Percentiles rank a stretch among this genome's conserved stretches.
Conservation (phyloP, 1,140 invertebrate species). For the Reticulitermes speratus region DNA sequence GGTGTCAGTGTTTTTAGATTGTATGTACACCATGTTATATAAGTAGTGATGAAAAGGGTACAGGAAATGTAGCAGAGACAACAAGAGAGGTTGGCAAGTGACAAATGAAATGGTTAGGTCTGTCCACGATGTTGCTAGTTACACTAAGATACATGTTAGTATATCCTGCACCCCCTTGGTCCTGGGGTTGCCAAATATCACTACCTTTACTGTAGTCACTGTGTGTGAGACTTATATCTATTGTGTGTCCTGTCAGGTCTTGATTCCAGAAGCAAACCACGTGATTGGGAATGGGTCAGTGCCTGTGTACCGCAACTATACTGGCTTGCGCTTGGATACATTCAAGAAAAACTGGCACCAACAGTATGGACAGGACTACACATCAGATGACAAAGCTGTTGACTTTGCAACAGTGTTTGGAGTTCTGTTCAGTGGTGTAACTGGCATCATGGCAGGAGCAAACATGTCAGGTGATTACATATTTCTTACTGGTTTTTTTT, state of each 20-base stretch:
- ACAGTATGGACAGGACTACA: slow-evolving; percentile 82
- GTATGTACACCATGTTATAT: no score
- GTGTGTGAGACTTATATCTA: not conserved
- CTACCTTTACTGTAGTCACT: no score
- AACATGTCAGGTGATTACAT: slow-evolving; percentile 89
- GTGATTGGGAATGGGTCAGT: slow-evolving; percentile 59
- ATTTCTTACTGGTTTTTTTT: not conserved
- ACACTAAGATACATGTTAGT: no score
- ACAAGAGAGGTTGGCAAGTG: no score
- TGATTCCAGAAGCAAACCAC: slow-evolving; percentile 69
- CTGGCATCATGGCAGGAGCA: slow-evolving; percentile 98
- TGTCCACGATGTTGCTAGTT: no score
- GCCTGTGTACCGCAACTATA: slow-evolving; percentile 67
- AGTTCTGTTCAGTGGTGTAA: slow-evolving; percentile 92
- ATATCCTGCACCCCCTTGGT: no score
- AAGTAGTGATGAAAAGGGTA: no score
- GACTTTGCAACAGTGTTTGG: slow-evolving; percentile 93
- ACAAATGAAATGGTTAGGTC: no score
- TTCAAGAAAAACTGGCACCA: slow-evolving; percentile 73
- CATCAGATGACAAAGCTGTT: slow-evolving; percentile 61
- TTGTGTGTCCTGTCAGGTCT: slow-evolving; percentile 54
- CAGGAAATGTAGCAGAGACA: no score
- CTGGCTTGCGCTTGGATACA: slow-evolving; percentile 72
- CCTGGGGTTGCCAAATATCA: no score
- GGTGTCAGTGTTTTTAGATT: no score